Base-by-base conservation (phyloP, 2,113 vertebrate genomes). In the Athene noctua region DNA sequence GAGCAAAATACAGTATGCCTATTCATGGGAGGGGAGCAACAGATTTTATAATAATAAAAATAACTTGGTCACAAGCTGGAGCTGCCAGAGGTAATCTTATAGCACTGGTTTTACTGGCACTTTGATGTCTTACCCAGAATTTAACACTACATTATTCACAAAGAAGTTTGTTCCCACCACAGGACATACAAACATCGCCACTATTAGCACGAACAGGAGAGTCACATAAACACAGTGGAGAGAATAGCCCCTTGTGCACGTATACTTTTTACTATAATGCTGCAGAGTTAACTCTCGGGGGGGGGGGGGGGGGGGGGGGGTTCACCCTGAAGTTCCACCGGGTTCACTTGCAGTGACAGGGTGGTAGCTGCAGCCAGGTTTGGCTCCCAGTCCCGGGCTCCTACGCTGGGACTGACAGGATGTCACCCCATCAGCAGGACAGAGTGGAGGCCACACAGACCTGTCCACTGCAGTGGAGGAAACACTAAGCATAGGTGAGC, bases 111-210 rank as follows among this genome's bases (percentile, higher is more conserved):
- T 97, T 87, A 91, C 68, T 80, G 70, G 87, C 85, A 62, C 78
- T 96, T 94, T 86, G 77, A 91, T 93, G 68, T 85, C 55, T 85
- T 88, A 84, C 73, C 59, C 59, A 92, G 92, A 89, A 88, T 72
- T 93, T 93, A 90, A 54, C 93, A 90, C 85, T 74, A 20, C 46
- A 80, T 94, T 90, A 87, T 87, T 96, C 92, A 92, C 85, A 54
- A 85, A 95, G 77, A 89, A 36, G 46, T 57, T 80, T 91, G 71
- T 80, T 91, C 67, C 89, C 71, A 92, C 65, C 6, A 1, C 13
- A 32, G 82, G 72, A 91, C 47, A 13, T 19, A 29, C 62, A n/a
- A 61, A 65, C 87, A 40, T 90, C 17, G 1, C 96, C 94, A 91
- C 96, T 90, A 80, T 92, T 93, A 89, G 85, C 94, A 66, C 5